Percentiles rank a stretch among this genome's conserved stretches.
These are phyloP conservation scores for Xylota sylvarum DNA, from an alignment of 2,888 invertebrate species.

Conservation along the genomic window DNA sequence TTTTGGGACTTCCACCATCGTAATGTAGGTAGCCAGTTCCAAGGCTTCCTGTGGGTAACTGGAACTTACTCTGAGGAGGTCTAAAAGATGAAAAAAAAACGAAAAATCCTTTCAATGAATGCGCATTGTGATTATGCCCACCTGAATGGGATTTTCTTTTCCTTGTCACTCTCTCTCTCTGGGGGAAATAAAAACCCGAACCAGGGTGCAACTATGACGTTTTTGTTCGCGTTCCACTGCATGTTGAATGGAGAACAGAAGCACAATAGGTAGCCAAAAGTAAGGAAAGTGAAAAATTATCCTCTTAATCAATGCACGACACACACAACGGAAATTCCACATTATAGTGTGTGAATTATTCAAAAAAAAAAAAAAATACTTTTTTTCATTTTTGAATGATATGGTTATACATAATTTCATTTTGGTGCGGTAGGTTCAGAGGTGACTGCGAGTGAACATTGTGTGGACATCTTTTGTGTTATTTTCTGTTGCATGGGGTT, in stretches of 20 bases:
- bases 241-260: slow-evolving; percentile 65
- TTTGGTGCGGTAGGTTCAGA: slow-evolving; percentile 65
- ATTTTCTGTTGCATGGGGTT: slow-evolving; percentile 41
- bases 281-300: slow-evolving; percentile 71
- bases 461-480: slow-evolving; percentile 68
- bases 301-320: slow-evolving; percentile 76
- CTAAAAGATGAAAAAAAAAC: slow-evolving; percentile 34
- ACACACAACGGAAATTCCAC: slow-evolving; percentile 54
- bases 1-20: slow-evolving; percentile 26
- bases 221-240: slow-evolving; percentile 33
- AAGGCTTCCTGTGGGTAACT: slow-evolving; percentile 43
- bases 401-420: slow-evolving; percentile 32
- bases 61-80: slow-evolving; percentile 61
- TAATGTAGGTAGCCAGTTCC: slow-evolving; percentile 21
- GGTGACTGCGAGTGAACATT: slow-evolving; percentile 43
- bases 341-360: slow-evolving; percentile 68
- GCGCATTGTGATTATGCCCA: slow-evolving; percentile 66
- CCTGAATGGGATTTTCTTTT: slow-evolving; percentile 68
- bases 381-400: slow-evolving; percentile 5
- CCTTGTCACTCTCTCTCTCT: slow-evolving; percentile 34
- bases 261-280: slow-evolving; percentile 65
- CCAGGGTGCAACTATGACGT: slow-evolving; percentile 51
- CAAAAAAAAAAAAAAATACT: slow-evolving; percentile 28
- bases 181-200: slow-evolving; percentile 39
- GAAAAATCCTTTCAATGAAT: slow-evolving; percentile 73